Evolutionary conservation across 2,888 invertebrate genomes (phyloP).

Genomic region (Tetragonula carbonaria): DNA sequence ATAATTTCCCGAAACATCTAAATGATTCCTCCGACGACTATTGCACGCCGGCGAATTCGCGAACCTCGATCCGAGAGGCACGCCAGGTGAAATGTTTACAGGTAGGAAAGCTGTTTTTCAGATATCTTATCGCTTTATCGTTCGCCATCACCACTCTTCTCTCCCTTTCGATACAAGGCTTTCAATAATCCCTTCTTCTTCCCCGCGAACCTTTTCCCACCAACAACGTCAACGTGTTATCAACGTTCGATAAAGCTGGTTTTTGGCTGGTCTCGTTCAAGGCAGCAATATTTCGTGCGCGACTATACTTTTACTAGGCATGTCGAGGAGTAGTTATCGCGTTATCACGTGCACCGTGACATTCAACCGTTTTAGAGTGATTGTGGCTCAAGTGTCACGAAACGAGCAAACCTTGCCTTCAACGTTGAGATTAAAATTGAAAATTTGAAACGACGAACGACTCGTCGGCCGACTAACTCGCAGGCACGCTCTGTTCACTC

Average conservation of each 20-base stretch:
- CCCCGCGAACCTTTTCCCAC: too few relatives aligned
- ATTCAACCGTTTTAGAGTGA: conserved; percentile 8
- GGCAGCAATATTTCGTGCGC: conserved; percentile 35
- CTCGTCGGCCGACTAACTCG: too few relatives aligned
- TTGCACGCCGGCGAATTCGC: not conserved
- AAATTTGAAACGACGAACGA: not conserved
- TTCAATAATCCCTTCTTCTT: conserved; percentile 1
- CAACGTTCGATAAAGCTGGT: conserved; percentile 53
- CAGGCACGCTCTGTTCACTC: too few relatives aligned
- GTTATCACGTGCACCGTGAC: conserved; percentile 42
- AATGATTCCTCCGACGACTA: not conserved
- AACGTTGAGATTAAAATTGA: not conserved
- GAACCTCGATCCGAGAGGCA: not conserved
- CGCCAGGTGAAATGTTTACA: conserved; percentile 61
- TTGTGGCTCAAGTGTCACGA: conserved; percentile 4
- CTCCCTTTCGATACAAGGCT: not conserved
- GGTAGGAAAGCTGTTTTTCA: conserved; percentile 73
- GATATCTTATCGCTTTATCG: conserved; percentile 77
- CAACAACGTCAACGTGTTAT: conserved; percentile 21
- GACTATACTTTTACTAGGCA: conserved; percentile 22
- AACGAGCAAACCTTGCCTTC: not conserved
- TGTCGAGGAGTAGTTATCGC: conserved; percentile 1
- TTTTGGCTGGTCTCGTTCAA: conserved; percentile 49
- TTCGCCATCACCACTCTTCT: conserved; percentile 4
- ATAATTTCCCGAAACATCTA: not conserved